A percentile compares a stretch with the other conserved stretches of the same genome.
These are phyloP conservation scores for Allophyes oxyacanthae DNA, from an alignment of 2,888 invertebrate species.

Conservation along the genomic window DNA sequence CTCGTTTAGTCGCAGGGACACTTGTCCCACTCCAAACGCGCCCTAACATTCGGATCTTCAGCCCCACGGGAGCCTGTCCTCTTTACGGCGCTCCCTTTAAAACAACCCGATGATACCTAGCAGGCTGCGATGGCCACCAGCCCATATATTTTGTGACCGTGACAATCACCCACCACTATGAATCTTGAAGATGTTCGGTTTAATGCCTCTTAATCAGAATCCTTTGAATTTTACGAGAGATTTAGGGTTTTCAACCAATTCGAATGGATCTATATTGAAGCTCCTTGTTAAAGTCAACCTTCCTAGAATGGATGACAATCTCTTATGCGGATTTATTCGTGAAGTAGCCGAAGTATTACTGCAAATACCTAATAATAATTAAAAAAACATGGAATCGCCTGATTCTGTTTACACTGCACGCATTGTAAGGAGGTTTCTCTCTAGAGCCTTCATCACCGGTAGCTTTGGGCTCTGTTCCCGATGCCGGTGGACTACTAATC, in stretches of 20 bases:
- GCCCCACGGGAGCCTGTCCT: slow-evolving; percentile 60
- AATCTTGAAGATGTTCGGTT: slow-evolving; percentile 42
- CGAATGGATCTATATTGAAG: too few species aligned
- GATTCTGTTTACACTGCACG: too few species aligned
- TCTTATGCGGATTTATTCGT: too few species aligned
- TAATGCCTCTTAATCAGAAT: slow-evolving; percentile 50
- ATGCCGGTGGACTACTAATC: too few species aligned
- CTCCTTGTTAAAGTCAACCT: too few species aligned
- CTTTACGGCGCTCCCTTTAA: slow-evolving; percentile 67
- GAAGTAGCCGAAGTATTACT: too few species aligned
- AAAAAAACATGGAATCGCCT: too few species aligned
- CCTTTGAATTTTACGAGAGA: slow-evolving; percentile 16
- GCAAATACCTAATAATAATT: too few species aligned
- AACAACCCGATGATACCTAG: slow-evolving; percentile 62
- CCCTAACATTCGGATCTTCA: slow-evolving; percentile 38
- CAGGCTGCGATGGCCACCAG: slow-evolving; percentile 44
- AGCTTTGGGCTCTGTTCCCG: too few species aligned
- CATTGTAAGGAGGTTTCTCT: too few species aligned
- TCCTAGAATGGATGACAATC: too few species aligned
- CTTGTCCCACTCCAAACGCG: slow-evolving; percentile 11
- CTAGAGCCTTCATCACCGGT: too few species aligned
- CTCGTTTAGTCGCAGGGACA: slow-evolving; percentile 5
- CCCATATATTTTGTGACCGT: slow-evolving; percentile 54
- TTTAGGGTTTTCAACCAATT: neutral
- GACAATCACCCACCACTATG: slow-evolving; percentile 48